phyloP scores from a whole-genome alignment of 2,797 vertebrate species.

The Rhinella marina region DNA sequence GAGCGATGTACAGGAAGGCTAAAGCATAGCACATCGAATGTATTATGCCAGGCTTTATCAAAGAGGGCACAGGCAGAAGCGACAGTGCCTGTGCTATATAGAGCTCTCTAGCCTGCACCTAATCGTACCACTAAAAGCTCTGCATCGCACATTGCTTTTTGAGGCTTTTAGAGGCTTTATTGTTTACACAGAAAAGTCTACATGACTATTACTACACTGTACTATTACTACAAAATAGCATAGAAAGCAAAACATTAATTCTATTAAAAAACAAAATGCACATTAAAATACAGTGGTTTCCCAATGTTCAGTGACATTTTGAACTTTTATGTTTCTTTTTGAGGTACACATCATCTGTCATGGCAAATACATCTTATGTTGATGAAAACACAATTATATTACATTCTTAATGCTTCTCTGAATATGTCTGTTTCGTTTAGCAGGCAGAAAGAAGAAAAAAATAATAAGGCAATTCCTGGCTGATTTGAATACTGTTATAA shows the following conservation, averaged over 20 bases:
- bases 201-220: background rate
- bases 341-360: slow-evolving; percentile 17
- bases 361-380: slow-evolving; percentile 19
- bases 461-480: background rate
- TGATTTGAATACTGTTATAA: background rate
- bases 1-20: no score
- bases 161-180: background rate
- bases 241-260: background rate
- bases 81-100: no score
- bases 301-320: slow-evolving; percentile 40
- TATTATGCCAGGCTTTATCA: no score
- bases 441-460: background rate
- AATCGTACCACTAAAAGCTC: no score
- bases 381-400: slow-evolving; percentile 27
- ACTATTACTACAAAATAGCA: background rate
- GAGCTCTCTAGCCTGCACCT: no score
- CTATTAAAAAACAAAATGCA: background rate
- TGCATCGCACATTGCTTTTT: no score
- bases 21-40: no score
- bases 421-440: slow-evolving; percentile 28
- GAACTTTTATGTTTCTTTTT: slow-evolving; percentile 1
- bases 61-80: no score
- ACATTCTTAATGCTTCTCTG: slow-evolving; percentile 31
- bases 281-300: background rate
- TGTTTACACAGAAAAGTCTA: background rate